Percentiles rank a stretch among this genome's conserved stretches.
These are phyloP conservation scores for Siderastrea siderea DNA, from an alignment of 92 coral and sea anemone species.

Conservation along the genomic window DNA sequence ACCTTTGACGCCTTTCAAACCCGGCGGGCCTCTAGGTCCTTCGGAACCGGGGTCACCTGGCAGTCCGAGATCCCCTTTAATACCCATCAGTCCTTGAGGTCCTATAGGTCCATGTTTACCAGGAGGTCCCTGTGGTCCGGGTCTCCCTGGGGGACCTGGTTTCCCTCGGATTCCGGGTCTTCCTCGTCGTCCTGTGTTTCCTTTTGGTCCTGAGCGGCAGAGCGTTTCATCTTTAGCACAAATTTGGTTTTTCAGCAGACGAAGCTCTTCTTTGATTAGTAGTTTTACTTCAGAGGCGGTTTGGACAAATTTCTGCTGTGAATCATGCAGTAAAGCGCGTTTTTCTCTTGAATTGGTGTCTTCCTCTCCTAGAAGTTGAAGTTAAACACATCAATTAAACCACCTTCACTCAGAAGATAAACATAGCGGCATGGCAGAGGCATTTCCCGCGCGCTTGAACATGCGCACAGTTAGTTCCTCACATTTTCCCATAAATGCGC, in stretches of 20 bases:
- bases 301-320: conserved; percentile 1
- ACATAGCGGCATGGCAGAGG: too few relatives aligned
- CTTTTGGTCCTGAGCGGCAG: conserved; percentile 63
- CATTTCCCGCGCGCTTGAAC: too few relatives aligned
- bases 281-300: conserved; percentile 4
- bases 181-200: conserved; percentile 64
- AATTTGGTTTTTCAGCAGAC: conserved; percentile 41
- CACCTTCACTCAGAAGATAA: too few relatives aligned
- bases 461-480: too few relatives aligned
- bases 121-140: conserved; percentile 59
- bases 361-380: background rate
- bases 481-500: too few relatives aligned
- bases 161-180: conserved; percentile 38
- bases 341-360: background rate
- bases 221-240: conserved; percentile 60
- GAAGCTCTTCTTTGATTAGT: conserved; percentile 54
- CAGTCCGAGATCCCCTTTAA: conserved; percentile 41
- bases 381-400: too few relatives aligned
- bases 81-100: conserved; percentile 38
- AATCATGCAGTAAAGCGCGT: background rate
- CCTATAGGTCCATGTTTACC: conserved; percentile 77
- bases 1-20: conserved; percentile 56
- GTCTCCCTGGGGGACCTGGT: conserved; percentile 25
- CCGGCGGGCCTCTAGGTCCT: conserved; percentile 59
- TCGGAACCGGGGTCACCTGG: conserved; percentile 51